phyloP scores from a whole-genome alignment of 2,797 vertebrate genomes.

The Pipistrellus kuhlii region DNA sequence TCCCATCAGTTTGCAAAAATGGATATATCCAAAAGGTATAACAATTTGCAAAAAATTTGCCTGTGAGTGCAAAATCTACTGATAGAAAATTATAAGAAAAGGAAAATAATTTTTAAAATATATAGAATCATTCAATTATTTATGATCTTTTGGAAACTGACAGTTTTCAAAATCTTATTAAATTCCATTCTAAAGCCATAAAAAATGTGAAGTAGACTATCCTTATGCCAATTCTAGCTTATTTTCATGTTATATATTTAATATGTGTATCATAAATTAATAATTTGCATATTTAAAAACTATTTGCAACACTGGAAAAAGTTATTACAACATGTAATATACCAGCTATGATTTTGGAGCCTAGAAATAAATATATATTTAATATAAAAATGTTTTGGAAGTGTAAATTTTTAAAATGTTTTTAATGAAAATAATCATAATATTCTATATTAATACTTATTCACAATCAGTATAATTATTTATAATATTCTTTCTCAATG shows the following conservation, averaged over 20 bases:
- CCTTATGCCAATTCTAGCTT: neutral
- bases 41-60: slow-evolving; percentile 22
- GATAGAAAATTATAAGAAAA: slow-evolving; percentile 19
- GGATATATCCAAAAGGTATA: slow-evolving; percentile 67
- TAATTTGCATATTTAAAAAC: neutral
- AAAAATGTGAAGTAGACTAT: neutral
- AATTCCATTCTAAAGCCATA: slow-evolving; percentile 10
- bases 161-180: slow-evolving; percentile 32
- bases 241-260: neutral
- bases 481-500: neutral
- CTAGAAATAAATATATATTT: neutral
- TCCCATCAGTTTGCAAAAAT: slow-evolving; percentile 61
- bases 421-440: neutral
- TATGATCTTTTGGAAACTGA: neutral
- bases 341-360: neutral
- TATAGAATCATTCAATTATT: slow-evolving; percentile 4
- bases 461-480: neutral
- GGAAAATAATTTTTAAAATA: slow-evolving; percentile 51
- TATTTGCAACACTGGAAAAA: neutral
- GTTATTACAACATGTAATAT: slow-evolving; percentile 4
- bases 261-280: neutral
- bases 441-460: neutral
- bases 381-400: neutral
- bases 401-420: neutral
- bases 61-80: neutral